phyloP scores from a whole-genome alignment of 2,797 vertebrate species.

The Enteromius unitaeniatus region DNA sequence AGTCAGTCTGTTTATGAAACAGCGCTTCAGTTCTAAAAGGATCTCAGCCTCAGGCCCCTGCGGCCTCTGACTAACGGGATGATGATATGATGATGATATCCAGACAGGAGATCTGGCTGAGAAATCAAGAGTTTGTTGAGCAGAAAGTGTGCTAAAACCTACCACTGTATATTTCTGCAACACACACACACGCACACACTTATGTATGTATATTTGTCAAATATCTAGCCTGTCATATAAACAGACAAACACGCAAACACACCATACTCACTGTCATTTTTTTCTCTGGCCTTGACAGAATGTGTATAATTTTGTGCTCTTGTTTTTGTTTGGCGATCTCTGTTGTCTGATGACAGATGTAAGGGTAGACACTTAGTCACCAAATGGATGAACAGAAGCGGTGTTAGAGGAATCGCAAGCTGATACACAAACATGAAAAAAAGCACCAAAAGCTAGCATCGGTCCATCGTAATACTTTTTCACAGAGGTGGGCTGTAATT shows the following conservation, averaged over 20 bases:
- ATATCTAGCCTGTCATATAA: not conserved
- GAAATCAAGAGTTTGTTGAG: conserved; percentile 4
- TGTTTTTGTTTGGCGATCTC: conserved; percentile 1
- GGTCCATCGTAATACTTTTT: not conserved
- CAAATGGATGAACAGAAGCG: conserved; percentile 5
- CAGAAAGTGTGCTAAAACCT: not conserved
- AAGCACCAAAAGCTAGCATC: not conserved
- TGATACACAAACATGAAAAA: not conserved
- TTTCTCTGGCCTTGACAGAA: not conserved
- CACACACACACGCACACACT: not conserved
- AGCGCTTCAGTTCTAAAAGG: not conserved
- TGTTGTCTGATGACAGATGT: not conserved
- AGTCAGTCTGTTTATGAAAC: conserved; percentile 18
- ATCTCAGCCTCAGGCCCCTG: not conserved
- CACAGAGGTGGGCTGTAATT: not conserved
- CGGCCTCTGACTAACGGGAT: not conserved
- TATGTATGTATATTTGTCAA: not conserved
- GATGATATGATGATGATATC: conserved; percentile 34
- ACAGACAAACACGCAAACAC: conserved; percentile 1
- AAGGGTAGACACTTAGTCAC: not conserved
- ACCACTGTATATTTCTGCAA: not conserved
- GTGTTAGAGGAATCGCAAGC: not conserved
- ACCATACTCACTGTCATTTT: not conserved
- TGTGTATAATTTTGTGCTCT: not conserved
- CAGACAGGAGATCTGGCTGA: conserved; percentile 38